Evolutionary conservation across 1,140 invertebrate genomes (phyloP), one percentile per base, ranked within the genome.

Genomic region (Trissolcus basalis): DNA sequence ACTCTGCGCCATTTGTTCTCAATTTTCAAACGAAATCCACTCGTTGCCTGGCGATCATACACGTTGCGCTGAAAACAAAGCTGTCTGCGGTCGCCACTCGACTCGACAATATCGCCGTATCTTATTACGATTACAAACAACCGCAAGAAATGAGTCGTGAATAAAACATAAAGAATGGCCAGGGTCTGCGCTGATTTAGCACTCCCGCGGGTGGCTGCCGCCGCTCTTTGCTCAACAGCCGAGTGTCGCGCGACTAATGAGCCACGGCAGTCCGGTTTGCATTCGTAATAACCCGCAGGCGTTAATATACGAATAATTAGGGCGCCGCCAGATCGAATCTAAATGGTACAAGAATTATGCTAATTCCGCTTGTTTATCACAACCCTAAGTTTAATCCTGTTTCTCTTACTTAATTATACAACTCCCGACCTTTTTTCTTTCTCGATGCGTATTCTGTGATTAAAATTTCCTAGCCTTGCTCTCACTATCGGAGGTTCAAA

Each of bases 151-250:
- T 81, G 80, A 80, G 79, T 76, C 77, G 70, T 80, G 82, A 85
- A 85, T 85, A 84, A 85, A 84, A 80, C 79, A 85, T 85, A 82
- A 82, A 81, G 79, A 79, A 82, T 80, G 70, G 78, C 68, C 70
- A 15, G 36, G 58, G 49, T 49, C 51, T 49, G 44, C 6, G 19
- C 68, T 73, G 33, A 44, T 54, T n/a, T n/a, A n/a, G 16, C 53
- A 45, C 56, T 79, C 72, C 59, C 50, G 48, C 50, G 69, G 63
- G 76, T 74, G 69, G 61, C 56, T 68, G 73, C 76, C 61, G 69
- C 64, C 59, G 58, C 58, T 67, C 47, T 48, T 35, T 6, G 33
- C 10, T 35, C 33, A 6, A 44, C 32, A 45, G 47, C 53, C 53
- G 36, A 55, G n/a, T n/a, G n/a, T n/a, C n/a, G 14, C 15, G 19